Conservation (phyloP, 1,140 invertebrate genomes). For the Bombus superbus region DNA sequence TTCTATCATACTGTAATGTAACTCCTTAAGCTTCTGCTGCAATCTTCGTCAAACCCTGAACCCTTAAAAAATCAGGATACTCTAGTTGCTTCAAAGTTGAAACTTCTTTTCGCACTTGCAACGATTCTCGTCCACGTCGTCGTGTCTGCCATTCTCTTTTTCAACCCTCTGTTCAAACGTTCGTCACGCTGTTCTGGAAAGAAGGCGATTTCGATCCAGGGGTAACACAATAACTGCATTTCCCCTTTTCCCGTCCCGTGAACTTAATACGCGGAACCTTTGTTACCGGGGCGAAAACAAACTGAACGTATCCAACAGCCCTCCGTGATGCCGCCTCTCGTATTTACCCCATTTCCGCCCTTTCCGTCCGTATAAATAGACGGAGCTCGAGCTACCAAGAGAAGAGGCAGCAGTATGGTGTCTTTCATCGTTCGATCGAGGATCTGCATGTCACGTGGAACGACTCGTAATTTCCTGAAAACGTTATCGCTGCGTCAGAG, state of each 20-base stretch:
- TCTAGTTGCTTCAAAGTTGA: not conserved
- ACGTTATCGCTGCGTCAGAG: not conserved
- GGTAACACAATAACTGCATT: constrained; percentile 1
- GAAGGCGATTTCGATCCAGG: constrained; percentile 25
- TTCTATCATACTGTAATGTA: no score
- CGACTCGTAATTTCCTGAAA: not conserved
- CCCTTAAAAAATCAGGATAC: not conserved
- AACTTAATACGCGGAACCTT: constrained; percentile 24
- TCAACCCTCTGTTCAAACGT: no score
- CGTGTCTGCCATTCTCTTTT: no score
- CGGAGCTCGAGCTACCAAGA: not conserved
- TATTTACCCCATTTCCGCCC: constrained; percentile 29
- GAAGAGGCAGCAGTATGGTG: not conserved
- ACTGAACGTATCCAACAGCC: not conserved
- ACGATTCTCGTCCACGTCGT: no score
- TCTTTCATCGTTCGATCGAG: constrained; percentile 1
- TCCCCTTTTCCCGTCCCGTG: not conserved
- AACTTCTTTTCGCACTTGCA: not conserved
- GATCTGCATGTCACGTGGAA: not conserved
- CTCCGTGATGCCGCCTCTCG: not conserved
- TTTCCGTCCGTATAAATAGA: constrained; percentile 10
- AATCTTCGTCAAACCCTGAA: no score
- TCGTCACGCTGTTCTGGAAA: not conserved
- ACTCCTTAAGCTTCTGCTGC: no score
- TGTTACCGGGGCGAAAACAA: constrained; percentile 7